Percentiles rank a stretch among this genome's conserved stretches.
phyloP scores from a whole-genome alignment of 2,797 vertebrate species.

The Coendou prehensilis region DNA sequence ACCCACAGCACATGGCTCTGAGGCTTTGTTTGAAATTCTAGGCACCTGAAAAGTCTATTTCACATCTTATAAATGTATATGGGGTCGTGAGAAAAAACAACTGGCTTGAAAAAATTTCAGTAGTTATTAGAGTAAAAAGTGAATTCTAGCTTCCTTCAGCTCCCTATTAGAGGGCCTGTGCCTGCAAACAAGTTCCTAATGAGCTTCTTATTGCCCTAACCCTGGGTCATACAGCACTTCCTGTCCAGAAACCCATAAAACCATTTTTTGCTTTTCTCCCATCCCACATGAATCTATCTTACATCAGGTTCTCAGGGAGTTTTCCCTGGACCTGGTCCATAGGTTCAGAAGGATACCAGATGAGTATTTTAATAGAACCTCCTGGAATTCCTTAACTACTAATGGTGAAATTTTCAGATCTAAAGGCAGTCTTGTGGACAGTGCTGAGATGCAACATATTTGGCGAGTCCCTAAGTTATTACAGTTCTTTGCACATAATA shows the following conservation, averaged over 20 bases:
- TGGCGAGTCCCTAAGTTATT: background rate
- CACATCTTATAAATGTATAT: background rate
- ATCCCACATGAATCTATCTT: background rate
- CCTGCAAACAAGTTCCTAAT: background rate
- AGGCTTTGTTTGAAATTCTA: conserved; percentile 29
- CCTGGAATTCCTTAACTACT: background rate
- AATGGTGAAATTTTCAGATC: background rate
- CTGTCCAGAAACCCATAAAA: background rate
- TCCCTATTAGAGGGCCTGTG: background rate
- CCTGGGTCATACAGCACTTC: background rate
- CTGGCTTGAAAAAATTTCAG: background rate
- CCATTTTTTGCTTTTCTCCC: background rate
- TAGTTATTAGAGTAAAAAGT: background rate
- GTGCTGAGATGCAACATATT: background rate
- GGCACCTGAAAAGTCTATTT: background rate
- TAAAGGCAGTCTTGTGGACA: background rate
- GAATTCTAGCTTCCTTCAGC: background rate
- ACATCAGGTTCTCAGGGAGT: background rate
- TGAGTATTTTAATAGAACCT: background rate
- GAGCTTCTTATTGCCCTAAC: background rate
- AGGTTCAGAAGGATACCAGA: background rate
- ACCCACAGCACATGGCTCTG: background rate
- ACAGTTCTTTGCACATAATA: background rate
- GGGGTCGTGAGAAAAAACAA: background rate
- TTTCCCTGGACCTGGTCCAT: background rate